Base-by-base conservation (phyloP, 1,140 invertebrate species). In the Heterodera schachtii region DNA sequence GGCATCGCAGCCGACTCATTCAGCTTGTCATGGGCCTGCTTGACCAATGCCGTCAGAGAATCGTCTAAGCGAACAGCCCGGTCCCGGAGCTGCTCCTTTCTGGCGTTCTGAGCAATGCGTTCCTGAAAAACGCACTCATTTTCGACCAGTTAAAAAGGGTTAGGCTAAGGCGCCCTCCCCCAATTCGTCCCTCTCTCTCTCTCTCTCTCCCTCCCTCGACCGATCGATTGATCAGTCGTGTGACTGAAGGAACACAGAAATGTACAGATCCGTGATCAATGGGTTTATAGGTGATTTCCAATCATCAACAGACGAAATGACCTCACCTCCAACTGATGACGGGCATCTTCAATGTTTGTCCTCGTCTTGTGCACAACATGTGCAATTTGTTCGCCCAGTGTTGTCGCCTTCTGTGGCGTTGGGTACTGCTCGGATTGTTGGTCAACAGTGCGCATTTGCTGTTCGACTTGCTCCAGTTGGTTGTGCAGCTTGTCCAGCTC, bases 1-100 rank as follows among this genome's bases (percentile, higher is more conserved):
- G 86, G 84, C 64, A 86, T 75, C 11, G 85, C 83, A 82, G 85
- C 76, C 31, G 84, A 57, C 67, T 86, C 86, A 44, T 71, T 21
- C 41, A 89, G 73, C 11, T 79, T 78, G 13, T 76, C 47, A 21
- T 78, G 70, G 21, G 84, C 86, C 31, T 87, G 71, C 19, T 44
- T 79, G 64, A 87, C 74, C n/a, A 84, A 75, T 19, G 75, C 21
- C 11, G 66, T 84, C 46, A 86, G 83, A 19, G 73, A 44, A 11
- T 85, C 49, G 44, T 64, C 86, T n/a, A 46, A 78, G 44, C n/a
- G 67, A 31, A 1, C 71, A 52, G 44, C 78, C 67, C n/a, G 67
- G 11, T 70, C 67, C 8, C 67, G 67, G 21, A 70, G 31, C 31
- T 31, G 31, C 31, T 31, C 31, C 31, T 31, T 31, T 31, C 31